These are phyloP conservation scores for Cataglyphis livida DNA, from an alignment of 2,888 invertebrate species.

Conservation along the genomic window DNA sequence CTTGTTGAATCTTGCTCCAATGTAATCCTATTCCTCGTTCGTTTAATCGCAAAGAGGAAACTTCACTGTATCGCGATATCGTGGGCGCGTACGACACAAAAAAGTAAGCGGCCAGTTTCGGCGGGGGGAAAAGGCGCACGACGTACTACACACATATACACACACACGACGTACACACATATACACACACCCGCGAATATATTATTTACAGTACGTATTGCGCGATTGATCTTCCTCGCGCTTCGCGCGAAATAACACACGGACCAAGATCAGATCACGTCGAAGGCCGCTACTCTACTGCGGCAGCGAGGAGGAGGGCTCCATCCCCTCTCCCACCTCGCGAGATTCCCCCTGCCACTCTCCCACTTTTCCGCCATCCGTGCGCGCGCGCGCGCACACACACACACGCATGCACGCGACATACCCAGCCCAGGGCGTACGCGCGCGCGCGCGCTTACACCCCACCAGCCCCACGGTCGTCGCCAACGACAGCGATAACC, in stretches of 20 bases:
- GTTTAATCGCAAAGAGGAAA: no score
- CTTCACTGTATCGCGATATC: background rate
- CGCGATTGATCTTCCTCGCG: conserved; percentile 13
- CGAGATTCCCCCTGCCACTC: conserved; percentile 57
- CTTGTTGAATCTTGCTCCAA: background rate
- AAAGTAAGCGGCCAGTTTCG: background rate
- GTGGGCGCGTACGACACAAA: background rate
- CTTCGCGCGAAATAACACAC: conserved; percentile 28
- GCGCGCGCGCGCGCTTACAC: background rate
- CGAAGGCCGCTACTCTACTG: conserved; percentile 85
- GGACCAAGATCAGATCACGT: conserved; percentile 79
- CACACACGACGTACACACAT: conserved; percentile 46
- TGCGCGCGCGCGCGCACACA: background rate
- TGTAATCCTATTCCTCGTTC: background rate
- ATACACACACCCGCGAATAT: conserved; percentile 25
- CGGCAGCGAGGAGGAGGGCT: conserved; percentile 78
- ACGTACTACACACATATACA: conserved; percentile 38
- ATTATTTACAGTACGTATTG: conserved; percentile 20
- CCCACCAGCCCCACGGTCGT: conserved; percentile 28
- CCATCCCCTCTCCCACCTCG: conserved; percentile 62
- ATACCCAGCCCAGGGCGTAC: background rate
- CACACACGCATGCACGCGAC: no score
- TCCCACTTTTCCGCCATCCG: conserved; percentile 19
- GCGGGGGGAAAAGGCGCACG: background rate
- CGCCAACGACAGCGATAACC: conserved; percentile 17